These are phyloP conservation scores for Spinus pinus DNA, from an alignment of 2,797 vertebrate genomes.

Conservation along the genomic window DNA sequence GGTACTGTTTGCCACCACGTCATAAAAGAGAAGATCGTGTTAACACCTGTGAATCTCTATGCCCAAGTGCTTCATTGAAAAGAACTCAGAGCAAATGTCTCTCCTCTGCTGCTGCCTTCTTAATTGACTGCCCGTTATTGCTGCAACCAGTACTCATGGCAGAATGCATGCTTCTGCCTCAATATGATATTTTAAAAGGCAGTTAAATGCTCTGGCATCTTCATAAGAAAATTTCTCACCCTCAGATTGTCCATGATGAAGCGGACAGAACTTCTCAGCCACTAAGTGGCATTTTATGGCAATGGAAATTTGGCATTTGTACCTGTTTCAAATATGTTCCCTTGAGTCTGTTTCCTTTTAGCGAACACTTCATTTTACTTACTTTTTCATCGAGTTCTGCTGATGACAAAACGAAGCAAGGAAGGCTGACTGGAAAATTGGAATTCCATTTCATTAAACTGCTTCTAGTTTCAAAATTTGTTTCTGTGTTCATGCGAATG, in stretches of 20 bases:
- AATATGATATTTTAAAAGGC: not conserved
- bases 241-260: not conserved
- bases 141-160: not conserved
- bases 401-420: not conserved
- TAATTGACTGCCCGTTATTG: not conserved
- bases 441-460: not conserved
- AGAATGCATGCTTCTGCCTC: not conserved
- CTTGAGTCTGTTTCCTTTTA: constrained; percentile 29
- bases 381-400: not conserved
- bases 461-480: not conserved
- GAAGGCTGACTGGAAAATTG: constrained; percentile 21
- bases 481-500: not conserved
- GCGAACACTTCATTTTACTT: not conserved
- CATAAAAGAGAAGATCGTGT: not conserved
- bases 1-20: not conserved
- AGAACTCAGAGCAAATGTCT: not conserved
- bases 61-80: not conserved
- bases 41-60: not conserved
- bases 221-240: not conserved
- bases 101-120: not conserved
- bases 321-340: not conserved
- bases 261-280: not conserved
- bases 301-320: constrained; percentile 37
- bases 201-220: not conserved
- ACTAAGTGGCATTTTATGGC: not conserved